These are phyloP conservation scores for Falco peregrinus DNA, from an alignment of 2,797 vertebrate genomes.

Conservation along the genomic window DNA sequence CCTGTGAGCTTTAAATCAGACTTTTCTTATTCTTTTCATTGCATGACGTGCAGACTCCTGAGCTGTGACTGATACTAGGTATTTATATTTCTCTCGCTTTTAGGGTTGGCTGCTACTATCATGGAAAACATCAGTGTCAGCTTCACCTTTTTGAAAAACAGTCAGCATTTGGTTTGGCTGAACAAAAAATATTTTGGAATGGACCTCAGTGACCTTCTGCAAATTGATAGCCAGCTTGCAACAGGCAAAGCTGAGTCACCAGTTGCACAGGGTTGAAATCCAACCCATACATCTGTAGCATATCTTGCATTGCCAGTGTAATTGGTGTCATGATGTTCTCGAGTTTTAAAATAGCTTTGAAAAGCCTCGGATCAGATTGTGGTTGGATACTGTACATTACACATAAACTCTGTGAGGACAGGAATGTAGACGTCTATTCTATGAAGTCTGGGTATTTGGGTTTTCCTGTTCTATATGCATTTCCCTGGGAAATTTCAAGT, in stretches of 20 bases:
- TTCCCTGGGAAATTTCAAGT: neutral
- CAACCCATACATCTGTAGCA: neutral
- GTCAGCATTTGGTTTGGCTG: conserved; percentile 31
- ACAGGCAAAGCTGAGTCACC: conserved; percentile 38
- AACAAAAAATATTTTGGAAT: conserved; percentile 48
- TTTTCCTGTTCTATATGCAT: neutral
- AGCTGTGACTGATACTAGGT: neutral
- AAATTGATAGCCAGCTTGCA: conserved; percentile 27
- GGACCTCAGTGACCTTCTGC: conserved; percentile 30
- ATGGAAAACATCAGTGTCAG: conserved; percentile 24
- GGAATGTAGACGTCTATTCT: neutral
- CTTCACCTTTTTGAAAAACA: conserved; percentile 52
- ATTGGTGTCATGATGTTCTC: neutral
- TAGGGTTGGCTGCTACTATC: neutral
- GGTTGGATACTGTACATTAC: rapidly evolving
- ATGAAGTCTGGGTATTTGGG: neutral
- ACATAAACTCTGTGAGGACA: neutral
- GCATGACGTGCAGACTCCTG: neutral
- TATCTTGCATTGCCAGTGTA: neutral
- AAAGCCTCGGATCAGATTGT: neutral
- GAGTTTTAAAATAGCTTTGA: neutral
- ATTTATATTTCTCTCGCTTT: neutral
- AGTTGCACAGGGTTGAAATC: neutral
- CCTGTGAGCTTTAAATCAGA: neutral
- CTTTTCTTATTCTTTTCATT: neutral